Conservation (phyloP, 2,888 invertebrate species). For the Flexamia atlantica region DNA sequence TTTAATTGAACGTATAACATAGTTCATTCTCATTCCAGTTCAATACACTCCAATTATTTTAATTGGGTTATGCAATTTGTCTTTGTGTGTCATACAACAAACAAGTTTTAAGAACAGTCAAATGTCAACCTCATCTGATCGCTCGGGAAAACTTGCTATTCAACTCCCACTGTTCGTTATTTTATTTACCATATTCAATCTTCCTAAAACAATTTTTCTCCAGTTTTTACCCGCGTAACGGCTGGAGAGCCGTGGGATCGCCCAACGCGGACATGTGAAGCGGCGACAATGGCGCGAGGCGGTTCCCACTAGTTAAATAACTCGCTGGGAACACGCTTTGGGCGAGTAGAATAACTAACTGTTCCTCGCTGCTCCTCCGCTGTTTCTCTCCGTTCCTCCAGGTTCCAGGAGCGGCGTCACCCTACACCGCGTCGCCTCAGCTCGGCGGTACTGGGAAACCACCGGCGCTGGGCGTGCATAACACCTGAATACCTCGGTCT, state of each 20-base stretch:
- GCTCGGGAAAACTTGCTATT: too few relatives aligned
- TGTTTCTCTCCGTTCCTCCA: background rate
- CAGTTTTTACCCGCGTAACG: background rate
- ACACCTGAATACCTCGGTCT: background rate
- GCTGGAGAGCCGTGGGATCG: background rate
- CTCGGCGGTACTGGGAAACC: background rate
- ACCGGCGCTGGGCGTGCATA: background rate
- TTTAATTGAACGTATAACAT: too few relatives aligned
- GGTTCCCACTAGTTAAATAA: constrained; percentile 44
- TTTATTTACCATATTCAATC: too few relatives aligned
- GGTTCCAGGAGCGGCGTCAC: constrained; percentile 9
- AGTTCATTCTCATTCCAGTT: too few relatives aligned
- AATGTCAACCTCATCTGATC: too few relatives aligned
- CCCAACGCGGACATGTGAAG: constrained; percentile 26
- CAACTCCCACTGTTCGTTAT: too few relatives aligned
- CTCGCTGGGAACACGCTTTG: constrained; percentile 35
- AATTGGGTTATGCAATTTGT: too few relatives aligned
- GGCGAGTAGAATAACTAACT: constrained; percentile 33
- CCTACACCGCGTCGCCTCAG: background rate
- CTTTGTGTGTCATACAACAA: too few relatives aligned
- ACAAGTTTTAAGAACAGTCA: too few relatives aligned
- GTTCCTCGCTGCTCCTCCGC: too few relatives aligned
- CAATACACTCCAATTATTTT: too few relatives aligned
- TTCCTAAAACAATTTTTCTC: background rate
- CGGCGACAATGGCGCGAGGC: constrained; percentile 5